A percentile compares a stretch with the other conserved stretches of the same genome.
Evolutionary conservation across 2,888 invertebrate genomes (phyloP).

Genomic region (Cheilosia variabilis): DNA sequence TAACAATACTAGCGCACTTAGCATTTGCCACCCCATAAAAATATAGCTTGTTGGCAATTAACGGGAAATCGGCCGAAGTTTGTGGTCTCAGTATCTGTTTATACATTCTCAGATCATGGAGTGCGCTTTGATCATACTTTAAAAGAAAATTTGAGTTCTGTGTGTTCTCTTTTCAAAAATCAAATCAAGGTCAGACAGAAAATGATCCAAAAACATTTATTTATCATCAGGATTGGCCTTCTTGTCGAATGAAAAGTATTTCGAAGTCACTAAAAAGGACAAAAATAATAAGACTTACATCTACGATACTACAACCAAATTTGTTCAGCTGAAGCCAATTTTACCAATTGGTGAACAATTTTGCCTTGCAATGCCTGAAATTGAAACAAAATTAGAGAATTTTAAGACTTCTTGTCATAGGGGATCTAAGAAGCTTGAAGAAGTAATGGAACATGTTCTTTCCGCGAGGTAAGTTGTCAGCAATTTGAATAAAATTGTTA

Average conservation of each 20-base stretch:
- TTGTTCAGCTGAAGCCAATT: slow-evolving; percentile 27
- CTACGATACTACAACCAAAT: neutral
- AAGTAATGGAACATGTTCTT: slow-evolving; percentile 15
- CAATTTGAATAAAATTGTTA: neutral
- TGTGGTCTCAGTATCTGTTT: too few relatives aligned
- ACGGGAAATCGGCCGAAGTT: too few relatives aligned
- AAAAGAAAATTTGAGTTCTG: too few relatives aligned
- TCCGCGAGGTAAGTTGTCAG: slow-evolving; percentile 23
- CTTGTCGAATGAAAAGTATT: slow-evolving; percentile 4
- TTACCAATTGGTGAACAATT: slow-evolving; percentile 32
- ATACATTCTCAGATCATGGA: too few relatives aligned
- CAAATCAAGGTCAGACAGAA: too few relatives aligned
- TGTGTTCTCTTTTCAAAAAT: too few relatives aligned
- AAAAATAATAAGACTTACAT: neutral
- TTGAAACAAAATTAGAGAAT: neutral
- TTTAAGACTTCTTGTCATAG: neutral
- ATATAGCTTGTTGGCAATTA: too few relatives aligned
- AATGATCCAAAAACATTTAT: too few relatives aligned
- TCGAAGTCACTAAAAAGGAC: neutral
- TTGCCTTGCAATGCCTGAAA: slow-evolving; percentile 18
- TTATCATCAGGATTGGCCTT: slow-evolving; percentile 38
- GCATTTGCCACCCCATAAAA: too few relatives aligned
- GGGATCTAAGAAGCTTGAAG: neutral
- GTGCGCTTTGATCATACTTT: too few relatives aligned
- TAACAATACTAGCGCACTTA: too few relatives aligned